These are phyloP conservation scores for Chironomus riparius DNA, from an alignment of 2,888 invertebrate genomes.

Conservation along the genomic window DNA sequence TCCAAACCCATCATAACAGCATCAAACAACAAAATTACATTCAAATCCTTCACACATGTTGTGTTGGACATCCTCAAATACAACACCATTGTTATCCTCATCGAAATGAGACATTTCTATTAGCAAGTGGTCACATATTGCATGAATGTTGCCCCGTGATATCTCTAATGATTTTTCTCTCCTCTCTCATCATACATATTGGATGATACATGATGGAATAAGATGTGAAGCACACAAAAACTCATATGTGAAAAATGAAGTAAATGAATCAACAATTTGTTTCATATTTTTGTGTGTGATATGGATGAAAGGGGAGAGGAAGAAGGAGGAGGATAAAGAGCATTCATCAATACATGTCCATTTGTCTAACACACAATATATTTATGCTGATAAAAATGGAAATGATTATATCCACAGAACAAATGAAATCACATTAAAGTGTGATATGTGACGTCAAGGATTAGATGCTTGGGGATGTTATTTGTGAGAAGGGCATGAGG, in stretches of 20 bases:
- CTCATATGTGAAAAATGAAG: neutral
- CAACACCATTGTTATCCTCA: neutral
- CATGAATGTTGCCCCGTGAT: neutral
- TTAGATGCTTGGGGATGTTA: too few species aligned
- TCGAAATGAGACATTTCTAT: neutral
- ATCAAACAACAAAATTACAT: too few species aligned
- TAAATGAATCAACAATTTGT: slow-evolving; percentile 20
- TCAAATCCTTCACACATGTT: neutral
- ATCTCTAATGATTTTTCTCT: neutral
- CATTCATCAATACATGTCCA: neutral
- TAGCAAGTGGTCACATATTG: slow-evolving; percentile 19
- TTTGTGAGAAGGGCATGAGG: too few species aligned
- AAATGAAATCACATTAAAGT: too few species aligned
- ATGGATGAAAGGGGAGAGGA: too few species aligned
- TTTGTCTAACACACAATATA: neutral
- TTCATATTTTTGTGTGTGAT: neutral
- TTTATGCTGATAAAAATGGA: neutral
- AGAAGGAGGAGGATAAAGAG: too few species aligned
- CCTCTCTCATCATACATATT: too few species aligned
- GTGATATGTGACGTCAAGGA: too few species aligned
- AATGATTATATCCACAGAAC: neutral
- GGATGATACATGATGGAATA: too few species aligned
- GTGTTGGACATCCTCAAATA: neutral
- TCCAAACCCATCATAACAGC: too few species aligned
- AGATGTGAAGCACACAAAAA: neutral